Percentiles rank a stretch among this genome's conserved stretches.
These are phyloP conservation scores for Urophycis tenuis DNA, from an alignment of 2,797 vertebrate species.

Conservation along the genomic window DNA sequence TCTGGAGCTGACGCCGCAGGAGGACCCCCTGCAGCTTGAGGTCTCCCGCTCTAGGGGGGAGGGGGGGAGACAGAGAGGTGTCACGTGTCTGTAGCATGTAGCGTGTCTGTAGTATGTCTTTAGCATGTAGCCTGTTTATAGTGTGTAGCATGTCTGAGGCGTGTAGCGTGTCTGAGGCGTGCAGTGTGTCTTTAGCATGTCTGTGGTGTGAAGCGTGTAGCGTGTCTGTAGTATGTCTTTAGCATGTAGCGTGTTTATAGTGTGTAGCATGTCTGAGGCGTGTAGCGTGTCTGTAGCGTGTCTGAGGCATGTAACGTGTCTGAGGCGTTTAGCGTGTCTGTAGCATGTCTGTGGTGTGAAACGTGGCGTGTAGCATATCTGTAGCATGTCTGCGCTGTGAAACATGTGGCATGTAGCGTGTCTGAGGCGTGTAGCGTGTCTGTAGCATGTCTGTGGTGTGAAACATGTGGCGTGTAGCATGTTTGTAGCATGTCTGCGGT, in stretches of 20 bases:
- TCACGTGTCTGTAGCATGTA: too few species aligned
- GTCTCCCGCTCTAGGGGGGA: slow-evolving; percentile 70
- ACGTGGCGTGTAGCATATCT: too few species aligned
- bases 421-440: too few species aligned
- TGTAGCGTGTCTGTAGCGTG: neutral
- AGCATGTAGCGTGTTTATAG: neutral
- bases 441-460: too few species aligned
- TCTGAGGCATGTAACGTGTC: too few species aligned
- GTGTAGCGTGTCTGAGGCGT: neutral
- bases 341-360: neutral
- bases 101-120: too few species aligned
- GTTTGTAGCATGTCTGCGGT: neutral
- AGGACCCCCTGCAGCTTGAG: slow-evolving; percentile 78
- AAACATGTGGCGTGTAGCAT: neutral
- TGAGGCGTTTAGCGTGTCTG: too few species aligned
- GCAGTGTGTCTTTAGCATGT: too few species aligned
- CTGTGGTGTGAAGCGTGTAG: neutral
- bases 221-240: neutral
- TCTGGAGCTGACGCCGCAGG: slow-evolving; percentile 77
- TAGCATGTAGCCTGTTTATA: too few species aligned
- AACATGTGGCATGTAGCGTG: neutral
- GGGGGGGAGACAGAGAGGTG: neutral
- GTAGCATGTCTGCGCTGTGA: neutral
- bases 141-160: too few species aligned
- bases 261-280: neutral